These are phyloP conservation scores for Mystacornis crossleyi DNA, from an alignment of 2,113 vertebrate genomes.

Conservation along the genomic window DNA sequence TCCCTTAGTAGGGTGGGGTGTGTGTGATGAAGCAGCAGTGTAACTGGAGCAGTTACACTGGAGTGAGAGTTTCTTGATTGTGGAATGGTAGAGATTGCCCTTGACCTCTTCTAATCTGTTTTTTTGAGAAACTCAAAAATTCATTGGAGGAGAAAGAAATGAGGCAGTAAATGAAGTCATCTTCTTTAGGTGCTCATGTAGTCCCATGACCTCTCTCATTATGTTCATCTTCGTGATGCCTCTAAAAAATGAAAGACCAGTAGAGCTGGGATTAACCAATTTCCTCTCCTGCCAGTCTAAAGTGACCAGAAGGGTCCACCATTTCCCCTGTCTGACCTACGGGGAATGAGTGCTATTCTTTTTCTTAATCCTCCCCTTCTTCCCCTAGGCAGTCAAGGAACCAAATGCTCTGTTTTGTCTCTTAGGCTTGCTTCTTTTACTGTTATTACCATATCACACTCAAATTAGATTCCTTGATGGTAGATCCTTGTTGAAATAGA, in stretches of 20 bases:
- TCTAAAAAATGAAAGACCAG: background rate
- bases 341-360: background rate
- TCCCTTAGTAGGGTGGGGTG: background rate
- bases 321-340: background rate
- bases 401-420: background rate
- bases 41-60: too few species aligned
- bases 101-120: background rate
- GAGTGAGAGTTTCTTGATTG: background rate
- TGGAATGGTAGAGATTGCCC: background rate
- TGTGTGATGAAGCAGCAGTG: background rate
- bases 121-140: background rate
- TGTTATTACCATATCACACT: background rate
- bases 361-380: background rate
- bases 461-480: background rate
- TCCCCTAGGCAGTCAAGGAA: background rate
- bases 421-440: background rate
- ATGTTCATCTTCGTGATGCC: background rate
- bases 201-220: background rate
- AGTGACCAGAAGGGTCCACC: background rate
- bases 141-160: background rate
- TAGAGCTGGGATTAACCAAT: background rate
- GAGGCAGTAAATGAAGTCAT: background rate
- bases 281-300: background rate
- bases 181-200: background rate
- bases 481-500: too few species aligned